Base-by-base conservation (phyloP, 2,113 vertebrate species). In the Murina feae region DNA sequence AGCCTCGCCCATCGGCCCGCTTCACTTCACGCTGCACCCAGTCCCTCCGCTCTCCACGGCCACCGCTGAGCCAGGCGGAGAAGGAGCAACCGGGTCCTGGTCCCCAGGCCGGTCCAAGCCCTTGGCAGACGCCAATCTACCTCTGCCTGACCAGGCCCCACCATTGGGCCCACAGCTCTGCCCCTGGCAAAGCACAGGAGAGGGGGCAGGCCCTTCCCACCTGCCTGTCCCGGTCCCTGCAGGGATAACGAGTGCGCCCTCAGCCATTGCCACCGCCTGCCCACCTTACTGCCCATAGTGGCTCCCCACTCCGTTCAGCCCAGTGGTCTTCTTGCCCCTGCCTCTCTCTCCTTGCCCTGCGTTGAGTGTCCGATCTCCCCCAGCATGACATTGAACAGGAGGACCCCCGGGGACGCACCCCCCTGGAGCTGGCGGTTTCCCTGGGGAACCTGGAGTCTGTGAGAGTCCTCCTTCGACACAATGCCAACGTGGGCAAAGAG, bases 401-500 rank as follows among this genome's bases (percentile, higher is more conserved):
- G 53, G 99, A 99, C 96, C 99, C 99, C 14, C 98, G 99, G 4
- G 99, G 99, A 5, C 98, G 99, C 92, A 99, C 99, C 28, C 99
- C 99, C 0, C 98, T 99, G 97, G 99, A 99, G 97, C 98, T 99
- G 97, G 99, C 99, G 0, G 99, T 99, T 95, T 99, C 99, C 86
- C 98, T 99, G 93, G 99, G 99, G 72, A 99, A 99, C 98, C 97
- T 99, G 96, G 99, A 99, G 97, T 99, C 99, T 0, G 98, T 98
- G 88, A 98, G 99, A 42, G 99, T 99, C 92, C 98, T 99, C 95
- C 99, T 99, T 75, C 98, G 98, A 90, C 98, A 99, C 98, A 98
- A 98, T 21, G 98, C 98, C 63, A 99, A 99, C 60, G 99, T 99
- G 89, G 99, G 99, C 84, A 98, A 98, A 92, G 98, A 98, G 98